These are phyloP conservation scores for Anoplophora glabripennis DNA, from an alignment of 1,140 invertebrate species.

Conservation along the genomic window DNA sequence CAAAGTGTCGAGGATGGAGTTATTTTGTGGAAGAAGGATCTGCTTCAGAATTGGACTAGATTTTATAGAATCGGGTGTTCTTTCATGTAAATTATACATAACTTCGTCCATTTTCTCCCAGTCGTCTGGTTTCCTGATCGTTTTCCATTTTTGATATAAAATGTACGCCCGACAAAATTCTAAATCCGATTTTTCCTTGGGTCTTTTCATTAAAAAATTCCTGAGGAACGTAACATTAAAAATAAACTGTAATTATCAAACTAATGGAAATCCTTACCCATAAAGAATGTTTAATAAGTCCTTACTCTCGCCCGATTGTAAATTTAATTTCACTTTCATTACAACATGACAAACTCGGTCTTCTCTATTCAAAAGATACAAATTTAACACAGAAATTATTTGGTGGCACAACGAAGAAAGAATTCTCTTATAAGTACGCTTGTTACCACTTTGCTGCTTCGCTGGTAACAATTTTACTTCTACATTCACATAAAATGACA, in stretches of 20 bases:
- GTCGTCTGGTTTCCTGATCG: conserved; percentile 15
- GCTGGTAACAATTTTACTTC: conserved; percentile 12
- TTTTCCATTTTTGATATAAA: conserved; percentile 26
- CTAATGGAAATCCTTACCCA: conserved; percentile 8
- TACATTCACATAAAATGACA: conserved; percentile 18
- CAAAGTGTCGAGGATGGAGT: conserved; percentile 16
- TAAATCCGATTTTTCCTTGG: conserved; percentile 14
- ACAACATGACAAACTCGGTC: conserved; percentile 23
- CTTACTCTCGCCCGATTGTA: conserved; percentile 8
- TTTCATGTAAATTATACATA: conserved; percentile 19
- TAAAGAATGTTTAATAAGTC: conserved; percentile 21
- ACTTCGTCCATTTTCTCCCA: conserved; percentile 20
- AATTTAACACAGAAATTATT: conserved; percentile 17
- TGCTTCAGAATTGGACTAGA: conserved; percentile 15
- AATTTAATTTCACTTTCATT: conserved; percentile 21
- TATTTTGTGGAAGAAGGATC: conserved; percentile 16
- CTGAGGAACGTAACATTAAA: conserved; percentile 9
- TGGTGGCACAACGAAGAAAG: conserved; percentile 5
- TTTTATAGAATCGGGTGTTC: conserved; percentile 19
- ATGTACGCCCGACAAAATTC: conserved; percentile 23
- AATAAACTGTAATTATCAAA: too few relatives aligned
- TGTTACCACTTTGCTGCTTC: conserved; percentile 11
- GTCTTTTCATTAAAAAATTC: neutral
- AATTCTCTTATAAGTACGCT: conserved; percentile 10
- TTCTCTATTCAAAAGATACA: conserved; percentile 15